Percentiles rank a stretch among this genome's conserved stretches.
These are phyloP conservation scores for Nemapogon koenigi DNA, from an alignment of 2,888 invertebrate species.

Conservation along the genomic window DNA sequence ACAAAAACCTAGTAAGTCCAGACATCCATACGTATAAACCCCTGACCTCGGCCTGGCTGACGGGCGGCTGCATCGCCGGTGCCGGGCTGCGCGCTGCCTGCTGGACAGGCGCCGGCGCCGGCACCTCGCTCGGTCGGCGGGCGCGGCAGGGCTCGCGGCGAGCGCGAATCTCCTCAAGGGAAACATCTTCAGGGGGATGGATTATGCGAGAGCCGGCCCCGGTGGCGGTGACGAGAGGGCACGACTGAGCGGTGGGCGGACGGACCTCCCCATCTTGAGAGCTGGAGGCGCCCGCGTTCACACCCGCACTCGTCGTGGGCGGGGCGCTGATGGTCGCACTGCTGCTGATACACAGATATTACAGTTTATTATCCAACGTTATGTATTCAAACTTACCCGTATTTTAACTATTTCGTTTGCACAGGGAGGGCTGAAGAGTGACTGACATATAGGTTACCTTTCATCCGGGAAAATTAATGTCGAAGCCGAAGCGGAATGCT, in stretches of 20 bases:
- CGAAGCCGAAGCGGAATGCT: no score
- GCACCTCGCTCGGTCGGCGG: conserved; percentile 6
- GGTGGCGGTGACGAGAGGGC: conserved; percentile 73
- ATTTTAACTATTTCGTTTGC: no score
- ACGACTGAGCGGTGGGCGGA: conserved; percentile 41
- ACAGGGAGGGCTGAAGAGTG: no score
- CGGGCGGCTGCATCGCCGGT: conserved; percentile 46
- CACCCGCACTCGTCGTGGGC: conserved; percentile 60
- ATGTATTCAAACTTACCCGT: no score
- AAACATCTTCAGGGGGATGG: conserved; percentile 93
- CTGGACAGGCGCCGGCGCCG: conserved; percentile 30
- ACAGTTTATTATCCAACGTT: not conserved
- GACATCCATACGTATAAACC: conserved; percentile 58
- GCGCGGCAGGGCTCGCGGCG: no score
- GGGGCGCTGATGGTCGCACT: conserved; percentile 81
- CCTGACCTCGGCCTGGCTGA: conserved; percentile 16
- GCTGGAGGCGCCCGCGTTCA: conserved; percentile 34
- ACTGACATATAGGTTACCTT: no score
- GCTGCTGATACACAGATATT: conserved; percentile 48
- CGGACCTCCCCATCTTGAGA: conserved; percentile 42
- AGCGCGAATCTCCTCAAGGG: conserved; percentile 84
- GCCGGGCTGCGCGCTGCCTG: conserved; percentile 27
- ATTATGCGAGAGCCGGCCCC: conserved; percentile 89
- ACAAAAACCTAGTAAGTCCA: no score
- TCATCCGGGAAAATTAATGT: no score